Evolutionary conservation across 2,888 invertebrate genomes (phyloP).

Genomic region (Hermaeophaga mercurialis): DNA sequence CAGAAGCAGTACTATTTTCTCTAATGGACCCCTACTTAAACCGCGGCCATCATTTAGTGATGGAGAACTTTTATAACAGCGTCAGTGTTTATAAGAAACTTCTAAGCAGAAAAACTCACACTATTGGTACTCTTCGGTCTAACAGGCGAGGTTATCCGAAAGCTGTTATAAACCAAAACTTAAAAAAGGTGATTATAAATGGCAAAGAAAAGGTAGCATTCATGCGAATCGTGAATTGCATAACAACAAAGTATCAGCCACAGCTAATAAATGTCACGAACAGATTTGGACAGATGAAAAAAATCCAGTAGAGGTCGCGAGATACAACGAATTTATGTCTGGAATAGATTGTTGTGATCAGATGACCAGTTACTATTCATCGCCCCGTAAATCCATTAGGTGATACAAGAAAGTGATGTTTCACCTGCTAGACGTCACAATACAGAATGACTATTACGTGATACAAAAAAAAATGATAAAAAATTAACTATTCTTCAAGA

Average conservation of each 20-base stretch:
- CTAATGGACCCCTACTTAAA: too few relatives aligned
- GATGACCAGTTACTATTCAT: constrained; percentile 28
- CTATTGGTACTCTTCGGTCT: constrained; percentile 28
- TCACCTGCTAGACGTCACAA: constrained; percentile 28
- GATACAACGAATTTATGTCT: constrained; percentile 36
- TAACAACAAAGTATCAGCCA: constrained; percentile 39
- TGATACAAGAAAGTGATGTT: constrained; percentile 30
- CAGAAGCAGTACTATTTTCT: too few relatives aligned
- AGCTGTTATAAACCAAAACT: constrained; percentile 22
- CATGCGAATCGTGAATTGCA: constrained; percentile 36
- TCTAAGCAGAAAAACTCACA: constrained; percentile 26
- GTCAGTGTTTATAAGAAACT: constrained; percentile 24
- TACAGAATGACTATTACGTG: constrained; percentile 15
- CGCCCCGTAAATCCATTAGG: constrained; percentile 29
- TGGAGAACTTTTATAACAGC: constrained; percentile 15
- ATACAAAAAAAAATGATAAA: too few relatives aligned
- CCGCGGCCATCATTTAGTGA: too few relatives aligned
- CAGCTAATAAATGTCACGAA: constrained; percentile 27
- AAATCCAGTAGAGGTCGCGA: too few relatives aligned
- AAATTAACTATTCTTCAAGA: too few relatives aligned
- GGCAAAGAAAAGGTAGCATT: constrained; percentile 20
- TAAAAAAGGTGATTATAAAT: constrained; percentile 26
- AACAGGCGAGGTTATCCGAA: constrained; percentile 30
- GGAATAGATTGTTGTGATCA: constrained; percentile 33
- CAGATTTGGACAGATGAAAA: constrained; percentile 21